phyloP scores from a whole-genome alignment of 2,888 invertebrate genomes.

The Rotaria sp. region DNA sequence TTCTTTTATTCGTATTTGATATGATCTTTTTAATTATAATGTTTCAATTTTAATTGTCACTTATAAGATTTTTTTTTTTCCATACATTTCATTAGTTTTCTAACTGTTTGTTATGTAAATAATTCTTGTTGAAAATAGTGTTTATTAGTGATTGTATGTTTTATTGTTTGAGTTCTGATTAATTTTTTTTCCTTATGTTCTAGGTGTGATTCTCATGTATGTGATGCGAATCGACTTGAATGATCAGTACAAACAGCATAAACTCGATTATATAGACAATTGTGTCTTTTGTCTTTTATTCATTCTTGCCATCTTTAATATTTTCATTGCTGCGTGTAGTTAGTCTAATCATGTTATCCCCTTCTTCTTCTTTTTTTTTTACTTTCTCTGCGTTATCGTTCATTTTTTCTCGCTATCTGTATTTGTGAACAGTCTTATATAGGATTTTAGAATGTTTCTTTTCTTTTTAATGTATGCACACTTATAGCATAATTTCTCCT shows the following conservation, averaged over 20 bases:
- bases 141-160: background rate
- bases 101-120: too few species aligned
- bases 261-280: conserved; percentile 31
- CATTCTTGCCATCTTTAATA: conserved; percentile 24
- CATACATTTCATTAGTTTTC: background rate
- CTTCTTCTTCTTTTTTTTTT: background rate
- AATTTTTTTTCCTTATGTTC: conserved; percentile 2
- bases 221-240: conserved; percentile 19
- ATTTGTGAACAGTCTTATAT: background rate
- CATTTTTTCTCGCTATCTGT: background rate
- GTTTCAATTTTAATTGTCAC: background rate
- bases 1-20: background rate
- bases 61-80: background rate
- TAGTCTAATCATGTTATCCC: background rate
- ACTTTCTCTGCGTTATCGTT: background rate
- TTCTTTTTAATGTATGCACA: background rate
- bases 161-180: background rate
- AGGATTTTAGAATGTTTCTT: background rate
- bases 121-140: too few species aligned
- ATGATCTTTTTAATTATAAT: background rate
- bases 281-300: background rate
- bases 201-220: conserved; percentile 18
- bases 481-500: background rate
- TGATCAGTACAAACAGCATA: conserved; percentile 30
- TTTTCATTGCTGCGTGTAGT: conserved; percentile 23